Base-by-base conservation (phyloP, 2,797 vertebrate genomes). In the Lepus townsendii region DNA sequence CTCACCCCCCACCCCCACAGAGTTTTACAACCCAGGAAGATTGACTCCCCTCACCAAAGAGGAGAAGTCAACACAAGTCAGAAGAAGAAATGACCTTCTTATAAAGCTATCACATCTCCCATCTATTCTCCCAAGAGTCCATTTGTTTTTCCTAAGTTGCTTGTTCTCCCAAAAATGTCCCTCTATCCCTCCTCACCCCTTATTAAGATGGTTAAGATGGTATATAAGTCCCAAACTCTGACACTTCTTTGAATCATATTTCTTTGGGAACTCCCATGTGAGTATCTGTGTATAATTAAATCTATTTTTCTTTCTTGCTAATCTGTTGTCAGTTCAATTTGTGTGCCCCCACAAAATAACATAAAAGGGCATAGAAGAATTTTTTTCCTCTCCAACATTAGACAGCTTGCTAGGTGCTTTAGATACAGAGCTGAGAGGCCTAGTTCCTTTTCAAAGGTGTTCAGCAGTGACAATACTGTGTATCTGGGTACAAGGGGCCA, bases 21-120 rank as follows among this genome's bases (percentile, higher is more conserved):
- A 83, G 52, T 90, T 96, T 94, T 69, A 82, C 30, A 94, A 91
- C n/a, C n/a, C 86, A 47, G 16, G 32, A 93, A 82, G 32, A 93
- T 14, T 6, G 69, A 62, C 65, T 94, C 57, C 89, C 68, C 94
- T 75, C 76, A 89, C 72, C 24, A 86, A 95, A 96, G 30, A 91
- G 52, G 52, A 88, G 68, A 93, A 72, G 38, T 93, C 62, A 76
- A 47, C 50, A 72, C 42, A 82, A 42, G 57, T 80, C 62, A 92
- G 52, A 30, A 77, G 77, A 69, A 95, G 62, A 96, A 90, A 85
- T 79, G 50, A n/a, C 19, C 54, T 73, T 93, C 27, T 83, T 24
- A 22, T 50, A 87, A 89, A 96, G 88, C 22, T n/a, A 60, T 68
- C 42, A 26, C 19, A 65, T 91, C 24, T 54, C 30, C 30, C 60